A percentile compares a stretch with the other conserved stretches of the same genome.
Evolutionary conservation across 2,113 vertebrate species (phyloP).

Genomic region (Ceratotherium simum): DNA sequence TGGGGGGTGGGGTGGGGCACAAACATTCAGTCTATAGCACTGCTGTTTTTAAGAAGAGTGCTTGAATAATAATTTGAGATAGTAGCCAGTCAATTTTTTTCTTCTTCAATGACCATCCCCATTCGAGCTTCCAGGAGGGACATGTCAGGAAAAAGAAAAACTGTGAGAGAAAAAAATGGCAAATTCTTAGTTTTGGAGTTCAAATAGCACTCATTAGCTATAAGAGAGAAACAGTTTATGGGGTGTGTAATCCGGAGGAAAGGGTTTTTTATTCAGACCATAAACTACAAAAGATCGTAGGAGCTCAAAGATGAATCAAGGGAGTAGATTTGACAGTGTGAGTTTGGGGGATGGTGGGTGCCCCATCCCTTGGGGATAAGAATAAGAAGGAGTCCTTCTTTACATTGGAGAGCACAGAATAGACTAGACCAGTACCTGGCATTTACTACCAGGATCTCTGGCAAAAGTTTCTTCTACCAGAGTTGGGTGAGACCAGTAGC

Average conservation of each 20-base stretch:
- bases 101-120: not conserved
- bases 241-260: not conserved
- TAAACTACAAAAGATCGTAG: not conserved
- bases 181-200: not conserved
- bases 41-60: not conserved
- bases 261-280: not conserved
- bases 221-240: not conserved
- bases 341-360: not conserved
- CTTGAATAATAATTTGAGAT: not conserved
- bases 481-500: not conserved
- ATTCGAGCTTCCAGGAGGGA: not conserved
- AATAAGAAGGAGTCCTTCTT: not conserved
- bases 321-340: not conserved
- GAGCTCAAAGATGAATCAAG: not conserved
- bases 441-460: not conserved
- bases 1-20: not conserved
- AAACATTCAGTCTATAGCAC: not conserved
- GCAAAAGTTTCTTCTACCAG: not conserved
- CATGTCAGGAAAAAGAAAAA: not conserved
- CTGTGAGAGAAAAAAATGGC: not conserved
- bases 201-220: not conserved
- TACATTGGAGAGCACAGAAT: not conserved
- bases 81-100: not conserved
- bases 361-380: not conserved
- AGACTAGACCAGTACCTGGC: not conserved